Evolutionary conservation across 2,797 vertebrate species (phyloP), one percentile per base, ranked within the genome.

Genomic region (Sardinella longiceps): DNA sequence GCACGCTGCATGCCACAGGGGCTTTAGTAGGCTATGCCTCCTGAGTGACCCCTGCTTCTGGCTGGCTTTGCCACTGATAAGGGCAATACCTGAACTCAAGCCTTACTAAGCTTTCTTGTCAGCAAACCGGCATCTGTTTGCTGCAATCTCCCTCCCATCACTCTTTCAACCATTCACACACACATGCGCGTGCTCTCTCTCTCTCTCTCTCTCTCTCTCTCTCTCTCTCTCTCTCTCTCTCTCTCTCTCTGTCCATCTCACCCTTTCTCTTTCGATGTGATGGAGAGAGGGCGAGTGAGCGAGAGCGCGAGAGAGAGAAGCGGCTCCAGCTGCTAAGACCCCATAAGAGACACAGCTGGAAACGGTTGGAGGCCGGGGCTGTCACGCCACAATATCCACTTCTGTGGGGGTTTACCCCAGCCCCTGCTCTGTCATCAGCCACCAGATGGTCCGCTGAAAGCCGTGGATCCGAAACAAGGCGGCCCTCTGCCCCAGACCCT

Each of bases 371-470:
- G 84, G n/a, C 60, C 80, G 39, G 83, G 66, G 80, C 81, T 70
- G 66, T 82, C 80, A 87, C 81, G 77, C 84, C 84, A 86, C 83
- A 80, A 83, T 85, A 83, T 83, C 88, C 77, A 84, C 90, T 88
- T 88, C 82, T 84, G 86, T 85, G 81, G 58, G 84, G 85, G 84
- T 88, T 88, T 82, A 86, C 58, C 51, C 20, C 53, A 20, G 53
- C 53, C 53, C 18, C 53, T 18, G 60, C 77, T 86, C 80, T 56
- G 89, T 91, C 90, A 90, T 87, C 89, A 80, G 82, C 81, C 80
- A 89, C 84, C 90, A 90, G 90, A 86, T 91, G 88, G 84, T 83
- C 81, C 66, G 80, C 83, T 84, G 81, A 88, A 86, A 87, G 85
- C 81, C 83, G 56, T 43, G 77, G 87, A 82, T 66, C 82, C 81